Evolutionary conservation across 92 coral and sea anemone species (phyloP), one percentile per base, ranked within the genome.

Genomic region (Zoanthus sociatus): DNA sequence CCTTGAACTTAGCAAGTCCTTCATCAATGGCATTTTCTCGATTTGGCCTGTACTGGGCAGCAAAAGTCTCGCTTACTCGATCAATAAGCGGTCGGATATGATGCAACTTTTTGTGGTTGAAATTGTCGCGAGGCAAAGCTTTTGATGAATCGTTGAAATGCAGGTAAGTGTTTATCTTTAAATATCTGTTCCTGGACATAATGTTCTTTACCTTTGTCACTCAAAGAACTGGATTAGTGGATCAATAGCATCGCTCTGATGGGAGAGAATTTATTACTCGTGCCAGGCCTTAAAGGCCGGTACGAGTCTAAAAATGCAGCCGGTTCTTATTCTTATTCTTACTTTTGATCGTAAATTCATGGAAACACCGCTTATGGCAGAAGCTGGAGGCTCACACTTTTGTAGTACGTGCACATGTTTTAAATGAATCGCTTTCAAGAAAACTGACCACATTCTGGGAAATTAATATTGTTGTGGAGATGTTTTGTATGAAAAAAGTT

Each of bases 1-100:
- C 92, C 79, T 89, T 89, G 86, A 83, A 84, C 46, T 89, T 89
- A 17, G 83, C 86, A 75, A 89, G 74, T 33, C 83, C 88, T 89
- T 84, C 92, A 16, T 89, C 82, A 54, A 73, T 71, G 45, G 88
- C 82, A 85, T 56, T 81, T 64, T 55, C 88, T 51, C 68, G 17
- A 78, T 54, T 71, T 42, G 88, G 82, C 71, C 30, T 84, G 88
- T 73, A 48, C 18, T 47, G 44, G 45, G 60, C 88, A 32, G 63
- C 63, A 73, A 84, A 84, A 31, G 82, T 84, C 67, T 73, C 88
- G 18, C 82, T 42, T 32, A 84, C 55, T 17, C 31, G 33, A 71
- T 50, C 50, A 32, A 72, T 84, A 44, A 84, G n/a, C n/a, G 70
- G 82, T 16, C 82, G 88, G 44, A 71, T 71, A 56, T 72, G 88